Conservation (phyloP, 2,888 invertebrate species). For the Boloria selene region DNA sequence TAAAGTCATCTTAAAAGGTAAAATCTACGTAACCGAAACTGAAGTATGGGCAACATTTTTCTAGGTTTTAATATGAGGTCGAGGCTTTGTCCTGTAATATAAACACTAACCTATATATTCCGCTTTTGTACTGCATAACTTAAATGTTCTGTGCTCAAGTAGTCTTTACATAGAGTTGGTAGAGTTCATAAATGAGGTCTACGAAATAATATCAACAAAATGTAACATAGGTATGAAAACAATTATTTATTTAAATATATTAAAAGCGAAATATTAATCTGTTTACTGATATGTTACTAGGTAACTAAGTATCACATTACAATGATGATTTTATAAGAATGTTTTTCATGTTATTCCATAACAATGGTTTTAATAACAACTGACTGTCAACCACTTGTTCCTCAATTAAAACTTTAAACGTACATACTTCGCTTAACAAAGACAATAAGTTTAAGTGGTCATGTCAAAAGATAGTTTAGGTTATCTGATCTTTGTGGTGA, state of each 20-base stretch:
- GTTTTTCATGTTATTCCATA: slow-evolving; percentile 26
- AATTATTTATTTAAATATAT: neutral
- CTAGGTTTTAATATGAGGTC: slow-evolving; percentile 7
- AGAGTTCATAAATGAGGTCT: too few relatives aligned
- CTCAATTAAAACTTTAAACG: slow-evolving; percentile 25
- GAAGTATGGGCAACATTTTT: neutral
- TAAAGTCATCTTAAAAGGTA: too few relatives aligned
- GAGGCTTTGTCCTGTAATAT: slow-evolving; percentile 19
- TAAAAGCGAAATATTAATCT: too few relatives aligned
- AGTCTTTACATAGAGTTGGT: neutral
- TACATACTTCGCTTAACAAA: slow-evolving; percentile 10
- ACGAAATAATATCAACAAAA: too few relatives aligned
- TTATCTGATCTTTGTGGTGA: neutral
- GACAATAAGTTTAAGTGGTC: slow-evolving; percentile 21
- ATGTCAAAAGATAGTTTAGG: neutral
- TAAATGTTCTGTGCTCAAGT: neutral
- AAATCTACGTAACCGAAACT: neutral
- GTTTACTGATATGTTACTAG: neutral
- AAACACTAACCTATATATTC: slow-evolving; percentile 3
- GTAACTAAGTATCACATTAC: neutral
- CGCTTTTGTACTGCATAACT: neutral
- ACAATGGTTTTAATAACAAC: slow-evolving; percentile 33
- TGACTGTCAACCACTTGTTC: slow-evolving; percentile 22
- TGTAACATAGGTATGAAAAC: neutral
- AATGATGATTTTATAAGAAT: slow-evolving; percentile 4